Conservation (phyloP, 2,113 vertebrate genomes). For the Leptobrachium leishanense region DNA sequence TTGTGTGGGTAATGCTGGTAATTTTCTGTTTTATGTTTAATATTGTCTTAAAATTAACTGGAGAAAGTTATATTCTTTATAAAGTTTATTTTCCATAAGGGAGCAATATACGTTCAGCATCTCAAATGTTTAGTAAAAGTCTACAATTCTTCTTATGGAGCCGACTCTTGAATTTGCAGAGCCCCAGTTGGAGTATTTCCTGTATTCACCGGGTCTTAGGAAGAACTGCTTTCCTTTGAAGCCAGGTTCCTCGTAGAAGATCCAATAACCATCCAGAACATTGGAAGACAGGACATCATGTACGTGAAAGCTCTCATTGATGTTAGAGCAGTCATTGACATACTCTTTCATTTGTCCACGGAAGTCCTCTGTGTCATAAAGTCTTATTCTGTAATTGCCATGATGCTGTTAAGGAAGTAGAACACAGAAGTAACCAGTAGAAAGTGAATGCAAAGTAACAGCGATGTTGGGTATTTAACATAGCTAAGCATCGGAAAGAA, state of each 20-base stretch:
- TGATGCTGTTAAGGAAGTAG: constrained; percentile 58
- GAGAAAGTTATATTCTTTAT: no score
- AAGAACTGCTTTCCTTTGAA: constrained; percentile 74
- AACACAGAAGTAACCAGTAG: constrained; percentile 32
- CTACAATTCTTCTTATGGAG: constrained; percentile 28
- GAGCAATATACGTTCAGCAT: no score
- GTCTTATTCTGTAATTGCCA: constrained; percentile 71
- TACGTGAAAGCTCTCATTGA: constrained; percentile 72
- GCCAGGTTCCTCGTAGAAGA: constrained; percentile 78
- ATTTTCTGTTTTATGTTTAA: no score
- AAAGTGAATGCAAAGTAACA: background rate
- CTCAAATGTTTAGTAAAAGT: constrained; percentile 15
- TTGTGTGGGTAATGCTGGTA: no score
- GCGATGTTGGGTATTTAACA: no score
- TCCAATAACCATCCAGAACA: constrained; percentile 74
- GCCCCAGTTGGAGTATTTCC: constrained; percentile 73
- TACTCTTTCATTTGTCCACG: constrained; percentile 75
- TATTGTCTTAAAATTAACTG: no score
- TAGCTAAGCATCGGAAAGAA: no score
- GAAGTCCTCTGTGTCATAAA: constrained; percentile 75
- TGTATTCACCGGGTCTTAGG: constrained; percentile 71
- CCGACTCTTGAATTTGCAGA: constrained; percentile 62
- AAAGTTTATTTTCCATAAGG: no score
- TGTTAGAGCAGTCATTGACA: constrained; percentile 71
- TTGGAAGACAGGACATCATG: constrained; percentile 73